These are phyloP conservation scores for Drosophila sp. DNA, from an alignment of 1,140 invertebrate genomes.

Conservation along the genomic window DNA sequence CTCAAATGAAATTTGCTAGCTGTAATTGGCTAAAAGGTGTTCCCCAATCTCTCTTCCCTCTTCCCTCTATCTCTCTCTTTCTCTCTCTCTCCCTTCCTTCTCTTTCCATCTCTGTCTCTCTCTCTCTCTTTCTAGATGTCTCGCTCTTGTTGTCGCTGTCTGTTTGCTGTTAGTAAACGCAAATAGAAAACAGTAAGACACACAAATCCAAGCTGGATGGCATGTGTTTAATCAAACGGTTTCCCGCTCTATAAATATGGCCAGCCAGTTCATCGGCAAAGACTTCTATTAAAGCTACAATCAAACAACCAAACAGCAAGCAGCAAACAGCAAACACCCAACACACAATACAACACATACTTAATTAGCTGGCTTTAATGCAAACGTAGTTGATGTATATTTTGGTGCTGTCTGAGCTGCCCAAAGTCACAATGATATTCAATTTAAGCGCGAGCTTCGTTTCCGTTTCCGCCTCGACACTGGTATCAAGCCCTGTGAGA, in stretches of 20 bases:
- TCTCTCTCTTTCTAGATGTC: too few relatives aligned
- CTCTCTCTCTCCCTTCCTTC: background rate
- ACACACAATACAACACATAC: too few relatives aligned
- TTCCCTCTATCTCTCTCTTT: background rate
- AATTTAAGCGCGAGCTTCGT: conserved; percentile 33
- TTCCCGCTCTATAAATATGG: conserved; percentile 28
- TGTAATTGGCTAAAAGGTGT: conserved; percentile 47
- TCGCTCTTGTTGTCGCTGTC: background rate
- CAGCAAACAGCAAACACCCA: background rate
- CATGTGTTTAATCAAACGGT: conserved; percentile 47
- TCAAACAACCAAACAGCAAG: background rate
- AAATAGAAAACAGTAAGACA: conserved; percentile 38
- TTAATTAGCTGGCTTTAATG: conserved; percentile 53
- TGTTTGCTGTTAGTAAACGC: conserved; percentile 5
- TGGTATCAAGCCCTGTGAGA: too few relatives aligned
- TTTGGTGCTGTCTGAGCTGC: conserved; percentile 20
- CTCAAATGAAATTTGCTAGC: conserved; percentile 39
- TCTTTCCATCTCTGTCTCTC: background rate
- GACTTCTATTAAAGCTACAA: conserved; percentile 1
- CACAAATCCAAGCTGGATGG: conserved; percentile 24
- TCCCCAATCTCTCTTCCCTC: background rate
- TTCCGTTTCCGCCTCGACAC: too few relatives aligned
- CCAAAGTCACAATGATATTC: conserved; percentile 32
- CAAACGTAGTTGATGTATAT: conserved; percentile 24
- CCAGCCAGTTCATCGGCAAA: conserved; percentile 38